Percentiles rank a stretch among this genome's conserved stretches.
phyloP scores from a whole-genome alignment of 2,888 invertebrate genomes.

The Sarcophaga rosellei region DNA sequence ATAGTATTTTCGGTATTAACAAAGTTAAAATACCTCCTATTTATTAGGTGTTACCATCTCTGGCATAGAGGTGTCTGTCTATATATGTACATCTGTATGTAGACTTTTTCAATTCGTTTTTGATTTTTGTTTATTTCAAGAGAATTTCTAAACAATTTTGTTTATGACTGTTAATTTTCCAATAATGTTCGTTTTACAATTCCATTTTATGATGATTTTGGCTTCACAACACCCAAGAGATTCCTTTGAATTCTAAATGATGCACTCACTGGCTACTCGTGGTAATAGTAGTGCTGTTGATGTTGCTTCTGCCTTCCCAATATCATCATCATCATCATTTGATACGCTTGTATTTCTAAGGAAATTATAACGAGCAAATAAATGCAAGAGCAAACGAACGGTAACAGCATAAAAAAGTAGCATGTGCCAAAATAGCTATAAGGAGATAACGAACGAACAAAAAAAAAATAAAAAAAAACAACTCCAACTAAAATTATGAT shows the following conservation, averaged over 20 bases:
- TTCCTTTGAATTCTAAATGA: constrained; percentile 20
- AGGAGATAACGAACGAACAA: neutral
- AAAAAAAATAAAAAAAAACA: constrained; percentile 8
- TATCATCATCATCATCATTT: constrained; percentile 17
- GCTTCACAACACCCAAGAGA: neutral
- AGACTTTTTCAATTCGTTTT: neutral
- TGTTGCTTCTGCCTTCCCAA: neutral
- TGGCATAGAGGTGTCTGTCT: neutral
- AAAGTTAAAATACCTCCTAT: no score
- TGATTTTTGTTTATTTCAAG: constrained; percentile 11
- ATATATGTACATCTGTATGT: no score
- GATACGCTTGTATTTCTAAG: constrained; percentile 20
- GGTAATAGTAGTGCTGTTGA: neutral
- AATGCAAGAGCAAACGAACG: neutral
- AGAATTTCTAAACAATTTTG: constrained; percentile 17
- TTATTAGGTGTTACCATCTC: neutral
- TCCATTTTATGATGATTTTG: constrained; percentile 29
- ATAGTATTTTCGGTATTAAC: no score
- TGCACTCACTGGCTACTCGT: neutral
- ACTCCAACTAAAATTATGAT: constrained; percentile 51
- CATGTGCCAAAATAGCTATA: constrained; percentile 54
- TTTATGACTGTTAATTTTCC: constrained; percentile 57
- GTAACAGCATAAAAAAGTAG: constrained; percentile 23
- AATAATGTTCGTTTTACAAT: constrained; percentile 43
- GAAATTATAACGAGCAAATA: constrained; percentile 28